Evolutionary conservation across 2,797 vertebrate species (phyloP).

Genomic region (Dendrocincla fuliginosa): DNA sequence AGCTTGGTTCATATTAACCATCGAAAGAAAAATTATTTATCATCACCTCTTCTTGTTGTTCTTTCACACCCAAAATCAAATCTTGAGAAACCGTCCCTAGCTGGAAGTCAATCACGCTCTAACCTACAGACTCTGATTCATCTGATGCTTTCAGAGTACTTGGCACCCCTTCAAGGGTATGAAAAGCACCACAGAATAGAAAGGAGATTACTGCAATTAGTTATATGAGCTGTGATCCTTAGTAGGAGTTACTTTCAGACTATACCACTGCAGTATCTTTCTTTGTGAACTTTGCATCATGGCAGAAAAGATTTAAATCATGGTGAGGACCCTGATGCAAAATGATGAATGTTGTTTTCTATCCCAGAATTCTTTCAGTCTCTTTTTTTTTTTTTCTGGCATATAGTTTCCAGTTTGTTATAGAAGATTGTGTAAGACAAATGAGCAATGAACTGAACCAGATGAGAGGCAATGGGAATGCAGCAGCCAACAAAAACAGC

Average conservation of each 20-base stretch:
- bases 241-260: not conserved
- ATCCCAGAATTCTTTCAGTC: not conserved
- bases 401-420: constrained; percentile 88
- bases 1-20: not conserved
- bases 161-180: not conserved
- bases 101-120: not conserved
- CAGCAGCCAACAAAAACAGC: constrained; percentile 84
- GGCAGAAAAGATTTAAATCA: not conserved
- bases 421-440: constrained; percentile 94
- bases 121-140: not conserved
- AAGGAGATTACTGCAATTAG: not conserved
- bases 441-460: constrained; percentile 93
- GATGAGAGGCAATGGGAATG: constrained; percentile 84
- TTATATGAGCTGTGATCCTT: not conserved
- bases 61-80: not conserved
- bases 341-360: not conserved
- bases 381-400: not conserved
- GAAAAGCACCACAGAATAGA: not conserved
- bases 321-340: not conserved
- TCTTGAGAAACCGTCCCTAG: not conserved
- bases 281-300: not conserved
- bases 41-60: not conserved
- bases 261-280: not conserved
- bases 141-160: not conserved
- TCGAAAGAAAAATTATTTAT: not conserved